Evolutionary conservation across 2,797 vertebrate genomes (phyloP).

Genomic region (Pseudomugil gertrudae): DNA sequence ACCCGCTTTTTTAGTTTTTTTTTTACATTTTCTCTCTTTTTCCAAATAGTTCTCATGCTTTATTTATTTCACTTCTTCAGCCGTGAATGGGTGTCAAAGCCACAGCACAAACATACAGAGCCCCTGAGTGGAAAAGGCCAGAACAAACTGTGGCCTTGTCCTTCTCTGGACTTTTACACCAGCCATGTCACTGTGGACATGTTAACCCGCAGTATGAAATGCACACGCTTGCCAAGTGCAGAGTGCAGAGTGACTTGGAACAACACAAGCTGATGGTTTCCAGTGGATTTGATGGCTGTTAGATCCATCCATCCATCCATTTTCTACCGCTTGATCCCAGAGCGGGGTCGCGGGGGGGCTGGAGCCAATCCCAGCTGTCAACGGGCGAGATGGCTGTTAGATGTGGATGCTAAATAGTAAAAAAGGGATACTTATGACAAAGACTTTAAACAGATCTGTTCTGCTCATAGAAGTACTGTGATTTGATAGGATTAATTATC

Average conservation of each 20-base stretch:
- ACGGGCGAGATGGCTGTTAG: slow-evolving; percentile 46
- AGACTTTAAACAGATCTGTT: slow-evolving; percentile 13
- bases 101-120: slow-evolving; percentile 67
- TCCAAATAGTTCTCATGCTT: slow-evolving; percentile 59
- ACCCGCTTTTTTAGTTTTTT: slow-evolving; percentile 36
- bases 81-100: slow-evolving; percentile 73
- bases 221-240: slow-evolving; percentile 36
- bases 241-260: slow-evolving; percentile 34
- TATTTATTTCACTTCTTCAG: slow-evolving; percentile 70
- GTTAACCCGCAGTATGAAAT: slow-evolving; percentile 45
- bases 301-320: too few relatives aligned
- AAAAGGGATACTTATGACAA: slow-evolving; percentile 5
- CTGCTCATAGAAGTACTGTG: slow-evolving; percentile 5
- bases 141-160: slow-evolving; percentile 73
- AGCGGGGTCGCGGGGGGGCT: too few relatives aligned
- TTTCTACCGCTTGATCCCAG: too few relatives aligned
- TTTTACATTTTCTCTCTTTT: background rate
- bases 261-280: slow-evolving; percentile 40
- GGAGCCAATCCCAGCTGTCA: too few relatives aligned
- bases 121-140: slow-evolving; percentile 70
- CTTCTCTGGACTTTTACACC: slow-evolving; percentile 50
- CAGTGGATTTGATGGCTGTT: slow-evolving; percentile 45
- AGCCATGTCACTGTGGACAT: slow-evolving; percentile 63
- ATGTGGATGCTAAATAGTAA: slow-evolving; percentile 46
- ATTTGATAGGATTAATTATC: slow-evolving; percentile 32